A percentile compares a stretch with the other conserved stretches of the same genome.
Evolutionary conservation across 2,113 vertebrate species (phyloP).

Genomic region (Hemiscyllium ocellatum): DNA sequence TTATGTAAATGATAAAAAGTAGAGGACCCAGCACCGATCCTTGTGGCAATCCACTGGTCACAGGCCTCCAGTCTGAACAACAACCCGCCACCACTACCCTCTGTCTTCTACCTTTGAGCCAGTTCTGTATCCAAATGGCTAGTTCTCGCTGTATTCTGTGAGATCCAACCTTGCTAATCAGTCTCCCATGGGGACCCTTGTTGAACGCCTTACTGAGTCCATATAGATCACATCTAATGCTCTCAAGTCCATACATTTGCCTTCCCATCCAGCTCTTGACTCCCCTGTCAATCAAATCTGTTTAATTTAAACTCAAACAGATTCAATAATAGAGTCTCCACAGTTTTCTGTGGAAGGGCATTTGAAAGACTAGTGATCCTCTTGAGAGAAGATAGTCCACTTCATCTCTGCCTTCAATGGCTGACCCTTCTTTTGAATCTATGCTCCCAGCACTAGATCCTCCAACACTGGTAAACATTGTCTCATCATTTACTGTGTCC

Average conservation of each 20-base stretch:
- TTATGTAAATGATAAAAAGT: no score
- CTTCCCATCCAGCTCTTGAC: background rate
- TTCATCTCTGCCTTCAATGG: background rate
- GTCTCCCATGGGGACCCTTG: no score
- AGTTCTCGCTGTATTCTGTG: no score
- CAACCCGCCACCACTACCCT: no score
- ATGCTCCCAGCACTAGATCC: background rate
- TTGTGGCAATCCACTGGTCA: no score
- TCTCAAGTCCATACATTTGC: background rate
- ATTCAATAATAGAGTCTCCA: background rate
- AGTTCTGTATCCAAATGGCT: no score
- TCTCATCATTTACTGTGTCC: background rate
- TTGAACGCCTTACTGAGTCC: no score
- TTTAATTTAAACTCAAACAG: background rate
- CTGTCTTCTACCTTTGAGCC: no score
- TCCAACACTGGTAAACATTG: background rate
- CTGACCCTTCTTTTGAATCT: background rate
- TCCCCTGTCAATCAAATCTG: background rate
- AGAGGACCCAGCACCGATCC: no score
- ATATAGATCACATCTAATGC: no score
- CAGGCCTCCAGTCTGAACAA: no score
- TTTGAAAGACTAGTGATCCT: background rate
- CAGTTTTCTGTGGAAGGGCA: background rate
- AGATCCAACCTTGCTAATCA: no score
- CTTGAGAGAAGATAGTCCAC: background rate